Base-by-base conservation (phyloP, 2,797 vertebrate genomes). In the Hoplostethus mediterraneus region DNA sequence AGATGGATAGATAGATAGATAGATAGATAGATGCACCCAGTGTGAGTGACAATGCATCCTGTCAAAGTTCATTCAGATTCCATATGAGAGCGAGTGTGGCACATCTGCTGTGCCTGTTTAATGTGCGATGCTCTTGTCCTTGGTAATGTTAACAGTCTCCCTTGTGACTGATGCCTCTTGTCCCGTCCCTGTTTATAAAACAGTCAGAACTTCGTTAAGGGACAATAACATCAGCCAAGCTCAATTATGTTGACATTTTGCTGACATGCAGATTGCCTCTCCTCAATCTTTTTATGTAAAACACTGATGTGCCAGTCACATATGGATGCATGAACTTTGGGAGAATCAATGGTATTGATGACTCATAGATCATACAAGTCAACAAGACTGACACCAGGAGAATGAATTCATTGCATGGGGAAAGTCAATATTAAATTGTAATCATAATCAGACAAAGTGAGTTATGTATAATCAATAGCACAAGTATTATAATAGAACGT, bases 401-500 rank as follows among this genome's bases (percentile, higher is more conserved):
- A 94, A 94, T 92, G 91, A 95, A 96, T 95, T 96, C 96, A 95
- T 95, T 80, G 94, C 94, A 93, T 84, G 67, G 75, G 87, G 91
- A 94, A 93, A 94, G 93, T 94, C 95, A 93, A 95, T 95, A 95
- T 95, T 93, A 94, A 96, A 96, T 95, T 95, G 96, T 96, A 96
- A 97, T 97, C 96, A 96, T 95, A 95, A 95, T 94, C 93, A 95
- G 95, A 96, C 96, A 95, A 96, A 96, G 93, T 96, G 95, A 96
- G 95, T 96, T 96, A 97, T 96, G 95, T 95, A 85, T 94, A 96
- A 97, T 98, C 97, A 95, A 98, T 98, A 95, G 86, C 90, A 91
- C 93, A 95, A 96, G 96, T 96, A 96, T 96, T 94, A 94, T 95
- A 94, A 93, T 92, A 88, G 79, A 88, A 87, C 77, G 83, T 63